These are phyloP conservation scores for Dicentrarchus labrax DNA, from an alignment of 2,113 vertebrate species.

Conservation along the genomic window DNA sequence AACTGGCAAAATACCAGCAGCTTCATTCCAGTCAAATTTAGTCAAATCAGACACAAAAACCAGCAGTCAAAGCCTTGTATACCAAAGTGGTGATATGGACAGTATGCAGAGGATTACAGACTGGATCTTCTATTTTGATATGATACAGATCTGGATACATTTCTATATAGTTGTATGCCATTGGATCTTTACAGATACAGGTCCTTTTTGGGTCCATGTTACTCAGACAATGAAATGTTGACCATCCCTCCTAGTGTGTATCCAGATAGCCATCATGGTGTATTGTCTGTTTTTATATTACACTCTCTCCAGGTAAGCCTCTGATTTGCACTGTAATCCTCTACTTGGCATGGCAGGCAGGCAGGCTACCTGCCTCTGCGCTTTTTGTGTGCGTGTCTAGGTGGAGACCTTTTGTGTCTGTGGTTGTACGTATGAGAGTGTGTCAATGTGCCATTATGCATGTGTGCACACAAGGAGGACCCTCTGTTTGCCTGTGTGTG, in stretches of 20 bases:
- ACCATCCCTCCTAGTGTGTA: conserved; percentile 34
- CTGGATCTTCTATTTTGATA: too few relatives aligned
- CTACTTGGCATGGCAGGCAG: conserved; percentile 66
- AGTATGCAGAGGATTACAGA: too few relatives aligned
- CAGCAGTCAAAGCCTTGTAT: background rate
- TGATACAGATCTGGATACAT: too few relatives aligned
- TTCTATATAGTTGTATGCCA: too few relatives aligned
- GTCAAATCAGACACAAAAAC: background rate
- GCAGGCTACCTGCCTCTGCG: conserved; percentile 39
- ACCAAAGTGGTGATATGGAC: too few relatives aligned
- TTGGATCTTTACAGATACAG: background rate
- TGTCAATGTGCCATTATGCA: conserved; percentile 37
- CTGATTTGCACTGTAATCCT: conserved; percentile 70
- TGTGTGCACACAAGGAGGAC: conserved; percentile 1
- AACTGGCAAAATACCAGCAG: background rate
- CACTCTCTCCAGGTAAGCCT: conserved; percentile 67
- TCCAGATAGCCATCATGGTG: conserved; percentile 42
- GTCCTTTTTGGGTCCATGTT: background rate
- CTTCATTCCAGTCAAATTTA: background rate
- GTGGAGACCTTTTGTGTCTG: conserved; percentile 30
- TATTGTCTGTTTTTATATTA: conserved; percentile 59
- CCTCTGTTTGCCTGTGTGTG: conserved; percentile 5
- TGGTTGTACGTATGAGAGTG: conserved; percentile 17
- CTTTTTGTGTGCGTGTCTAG: conserved; percentile 12
- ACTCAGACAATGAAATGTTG: conserved; percentile 20